Conservation (phyloP, 2,797 vertebrate genomes). For the Taenioides sp. region DNA sequence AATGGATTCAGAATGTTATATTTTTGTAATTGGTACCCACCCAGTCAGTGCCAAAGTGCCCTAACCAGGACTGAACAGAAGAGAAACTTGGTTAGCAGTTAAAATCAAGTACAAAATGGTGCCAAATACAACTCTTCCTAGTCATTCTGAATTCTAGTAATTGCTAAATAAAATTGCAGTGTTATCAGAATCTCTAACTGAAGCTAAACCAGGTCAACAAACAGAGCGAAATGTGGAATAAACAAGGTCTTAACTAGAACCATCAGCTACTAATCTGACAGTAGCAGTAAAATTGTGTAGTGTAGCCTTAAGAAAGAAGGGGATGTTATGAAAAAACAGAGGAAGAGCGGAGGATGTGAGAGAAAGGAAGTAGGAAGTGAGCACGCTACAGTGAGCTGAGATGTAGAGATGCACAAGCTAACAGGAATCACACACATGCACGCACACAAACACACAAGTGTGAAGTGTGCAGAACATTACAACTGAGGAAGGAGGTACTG, state of each 20-base stretch:
- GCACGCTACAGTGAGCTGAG: slow-evolving; percentile 62
- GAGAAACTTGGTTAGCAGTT: too few species aligned
- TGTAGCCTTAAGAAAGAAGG: neutral
- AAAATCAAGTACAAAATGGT: too few species aligned
- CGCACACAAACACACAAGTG: slow-evolving; percentile 32
- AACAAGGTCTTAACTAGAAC: neutral
- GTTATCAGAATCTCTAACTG: too few species aligned
- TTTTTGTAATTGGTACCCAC: too few species aligned
- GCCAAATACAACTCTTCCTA: too few species aligned
- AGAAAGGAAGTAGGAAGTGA: slow-evolving; percentile 55
- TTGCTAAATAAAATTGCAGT: too few species aligned
- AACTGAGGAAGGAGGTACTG: slow-evolving; percentile 1
- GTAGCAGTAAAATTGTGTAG: neutral
- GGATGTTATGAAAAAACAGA: neutral
- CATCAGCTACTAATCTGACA: neutral
- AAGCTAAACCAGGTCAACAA: too few species aligned
- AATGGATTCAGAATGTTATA: too few species aligned
- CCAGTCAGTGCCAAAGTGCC: too few species aligned
- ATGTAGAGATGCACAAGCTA: slow-evolving; percentile 60
- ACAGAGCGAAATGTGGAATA: neutral
- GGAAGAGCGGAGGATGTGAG: slow-evolving; percentile 37
- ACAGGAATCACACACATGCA: slow-evolving; percentile 63
- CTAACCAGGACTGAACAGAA: too few species aligned
- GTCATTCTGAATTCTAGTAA: too few species aligned
- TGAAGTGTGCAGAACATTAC: slow-evolving; percentile 29